Percentiles rank a stretch among this genome's conserved stretches.
These are phyloP conservation scores for Leucania comma DNA, from an alignment of 2,888 invertebrate species.

Conservation along the genomic window DNA sequence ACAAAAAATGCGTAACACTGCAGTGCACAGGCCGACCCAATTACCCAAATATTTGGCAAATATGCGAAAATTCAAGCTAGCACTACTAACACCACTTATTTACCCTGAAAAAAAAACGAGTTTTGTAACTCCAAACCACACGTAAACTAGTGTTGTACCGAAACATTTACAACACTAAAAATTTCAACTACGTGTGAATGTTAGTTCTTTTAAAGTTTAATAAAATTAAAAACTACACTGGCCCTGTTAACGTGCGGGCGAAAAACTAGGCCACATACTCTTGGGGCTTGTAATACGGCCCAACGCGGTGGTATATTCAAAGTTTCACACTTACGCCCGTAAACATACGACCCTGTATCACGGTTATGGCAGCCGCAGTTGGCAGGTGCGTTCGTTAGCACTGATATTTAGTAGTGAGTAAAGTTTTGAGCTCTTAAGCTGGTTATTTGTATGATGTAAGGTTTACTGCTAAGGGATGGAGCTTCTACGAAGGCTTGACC, in stretches of 20 bases:
- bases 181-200: constrained; percentile 60
- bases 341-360: constrained; percentile 64
- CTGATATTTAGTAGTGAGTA: constrained; percentile 56
- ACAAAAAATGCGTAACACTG: neutral
- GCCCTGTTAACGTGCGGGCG: constrained; percentile 49
- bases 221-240: constrained; percentile 66
- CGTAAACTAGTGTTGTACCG: neutral
- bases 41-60: constrained; percentile 10
- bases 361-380: constrained; percentile 56
- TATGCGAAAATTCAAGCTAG: neutral
- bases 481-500: neutral
- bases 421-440: constrained; percentile 63
- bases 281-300: constrained; percentile 55
- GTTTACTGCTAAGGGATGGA: constrained; percentile 11
- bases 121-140: neutral
- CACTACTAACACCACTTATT: neutral
- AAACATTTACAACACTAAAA: constrained; percentile 34
- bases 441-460: constrained; percentile 39
- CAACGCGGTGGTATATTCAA: constrained; percentile 62
- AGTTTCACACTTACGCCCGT: constrained; percentile 65
- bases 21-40: constrained; percentile 12
- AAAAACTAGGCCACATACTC: constrained; percentile 68
- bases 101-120: neutral
- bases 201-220: constrained; percentile 60
- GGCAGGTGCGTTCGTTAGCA: constrained; percentile 61